Base-by-base conservation (phyloP, 2,113 vertebrate species). In the Coryphaenoides rupestris region DNA sequence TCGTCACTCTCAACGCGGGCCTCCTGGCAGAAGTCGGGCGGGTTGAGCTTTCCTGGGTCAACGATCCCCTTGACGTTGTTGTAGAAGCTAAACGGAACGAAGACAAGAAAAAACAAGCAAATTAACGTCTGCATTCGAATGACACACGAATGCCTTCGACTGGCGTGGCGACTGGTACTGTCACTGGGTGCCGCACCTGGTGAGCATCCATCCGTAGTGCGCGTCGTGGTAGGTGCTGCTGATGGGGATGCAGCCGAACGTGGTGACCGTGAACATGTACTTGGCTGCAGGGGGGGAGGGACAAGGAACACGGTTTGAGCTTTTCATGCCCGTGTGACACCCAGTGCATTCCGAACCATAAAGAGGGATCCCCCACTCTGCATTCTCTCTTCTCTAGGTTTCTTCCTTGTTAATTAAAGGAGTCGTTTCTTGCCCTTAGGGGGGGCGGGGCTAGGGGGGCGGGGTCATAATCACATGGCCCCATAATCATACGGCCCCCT, bases 231-330 rank as follows among this genome's bases (percentile, higher is more conserved):
- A 75, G 0, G 9, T 0, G 0, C 6, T 22, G 19, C 1, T 59
- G 58, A 90, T 40, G 0, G 89, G 90, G 16, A 89, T 4, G 14
- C 90, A 91, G 22, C 88, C 89, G 47, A 83, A 85, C 65, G 87
- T 81, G 0, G 89, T 91, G 53, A 87, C 81, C 0, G 83, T 84
- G 60, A 1, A 12, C 0, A 82, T 0, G 49, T 76, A 89, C 49
- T 52, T 75, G 19, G 66, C 88, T 91, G 72, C 4, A 13, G 5
- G 21, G 16, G 40, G 6, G 46, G 17, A 62, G 1, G 12, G 17
- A 3, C 60, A 40, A 50, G 58, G 77, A 0, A 1, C 53, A 16
- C 3, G 3, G 14, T 19, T 14, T 50, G 33, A 28, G 58, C 22
- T 23, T n/a, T n/a, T n/a, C 23, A 57, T 0, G 45, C 45, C 0